These are phyloP conservation scores for Phasianus colchicus DNA, from an alignment of 2,113 vertebrate genomes.

Conservation along the genomic window DNA sequence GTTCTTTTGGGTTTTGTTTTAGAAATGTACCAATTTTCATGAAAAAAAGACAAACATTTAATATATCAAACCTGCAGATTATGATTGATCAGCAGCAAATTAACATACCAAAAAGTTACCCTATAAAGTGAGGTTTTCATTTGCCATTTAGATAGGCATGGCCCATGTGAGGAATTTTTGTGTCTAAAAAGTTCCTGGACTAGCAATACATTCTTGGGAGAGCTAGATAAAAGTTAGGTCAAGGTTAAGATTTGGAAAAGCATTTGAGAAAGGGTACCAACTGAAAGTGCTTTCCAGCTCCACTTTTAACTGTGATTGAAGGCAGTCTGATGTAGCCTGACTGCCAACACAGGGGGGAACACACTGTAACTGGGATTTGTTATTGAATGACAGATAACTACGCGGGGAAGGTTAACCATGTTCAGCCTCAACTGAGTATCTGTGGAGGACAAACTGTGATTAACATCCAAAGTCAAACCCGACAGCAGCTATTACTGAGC, in stretches of 20 bases:
- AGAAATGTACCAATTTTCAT: not conserved
- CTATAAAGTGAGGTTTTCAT: not conserved
- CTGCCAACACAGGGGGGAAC: not conserved
- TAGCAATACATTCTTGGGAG: not conserved
- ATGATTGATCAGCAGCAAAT: not conserved
- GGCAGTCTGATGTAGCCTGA: not conserved
- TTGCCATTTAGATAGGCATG: not conserved
- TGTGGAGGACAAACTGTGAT: conserved; percentile 1
- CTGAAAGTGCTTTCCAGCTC: not conserved
- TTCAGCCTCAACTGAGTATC: fast-evolving
- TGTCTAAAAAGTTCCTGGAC: not conserved
- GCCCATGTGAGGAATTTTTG: fast-evolving
- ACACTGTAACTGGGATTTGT: not conserved
- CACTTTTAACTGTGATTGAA: not conserved
- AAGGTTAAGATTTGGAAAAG: not conserved
- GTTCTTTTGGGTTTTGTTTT: not conserved
- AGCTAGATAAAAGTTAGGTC: not conserved
- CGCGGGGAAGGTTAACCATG: fast-evolving
- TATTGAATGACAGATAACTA: not conserved
- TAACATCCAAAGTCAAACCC: not conserved
- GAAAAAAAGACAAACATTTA: not conserved
- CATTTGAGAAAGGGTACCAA: not conserved
- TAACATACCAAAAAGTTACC: not conserved
- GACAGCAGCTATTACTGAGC: not conserved
- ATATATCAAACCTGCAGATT: not conserved